Conservation (phyloP, 2,113 vertebrate genomes). For the Albula goreensis region DNA sequence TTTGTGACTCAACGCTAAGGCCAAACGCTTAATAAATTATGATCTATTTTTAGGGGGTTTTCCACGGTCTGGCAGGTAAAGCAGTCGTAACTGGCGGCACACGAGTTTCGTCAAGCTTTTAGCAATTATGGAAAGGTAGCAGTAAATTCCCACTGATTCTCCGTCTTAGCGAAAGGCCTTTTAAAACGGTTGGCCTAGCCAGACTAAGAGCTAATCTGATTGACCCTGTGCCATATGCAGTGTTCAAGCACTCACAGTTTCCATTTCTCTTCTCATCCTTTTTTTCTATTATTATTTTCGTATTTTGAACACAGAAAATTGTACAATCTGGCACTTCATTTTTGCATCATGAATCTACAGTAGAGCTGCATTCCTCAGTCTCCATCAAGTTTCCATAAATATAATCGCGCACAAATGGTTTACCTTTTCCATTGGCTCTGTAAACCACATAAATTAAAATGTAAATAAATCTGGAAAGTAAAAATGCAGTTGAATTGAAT, state of each 20-base stretch:
- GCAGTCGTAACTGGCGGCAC: neutral
- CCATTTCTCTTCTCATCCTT: neutral
- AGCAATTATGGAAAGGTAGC: too few relatives aligned
- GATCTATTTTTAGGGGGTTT: neutral
- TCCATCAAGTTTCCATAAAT: neutral
- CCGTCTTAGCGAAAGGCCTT: neutral
- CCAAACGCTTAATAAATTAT: neutral
- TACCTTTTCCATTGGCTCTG: too few relatives aligned
- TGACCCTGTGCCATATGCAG: neutral
- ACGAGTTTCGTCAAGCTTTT: neutral
- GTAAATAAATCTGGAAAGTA: too few relatives aligned
- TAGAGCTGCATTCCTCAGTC: neutral
- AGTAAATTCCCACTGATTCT: neutral
- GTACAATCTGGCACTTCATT: neutral
- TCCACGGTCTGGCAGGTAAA: neutral
- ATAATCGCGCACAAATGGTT: neutral
- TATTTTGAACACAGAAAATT: neutral
- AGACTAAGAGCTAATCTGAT: neutral
- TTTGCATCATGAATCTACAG: neutral
- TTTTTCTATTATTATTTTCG: neutral
- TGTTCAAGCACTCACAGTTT: neutral
- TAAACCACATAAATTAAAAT: too few relatives aligned
- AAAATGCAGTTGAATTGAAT: neutral
- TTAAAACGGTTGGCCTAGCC: neutral
- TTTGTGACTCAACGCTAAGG: too few relatives aligned